Evolutionary conservation across 2,888 invertebrate species (phyloP).

Genomic region (Leptinotarsa haldemani): DNA sequence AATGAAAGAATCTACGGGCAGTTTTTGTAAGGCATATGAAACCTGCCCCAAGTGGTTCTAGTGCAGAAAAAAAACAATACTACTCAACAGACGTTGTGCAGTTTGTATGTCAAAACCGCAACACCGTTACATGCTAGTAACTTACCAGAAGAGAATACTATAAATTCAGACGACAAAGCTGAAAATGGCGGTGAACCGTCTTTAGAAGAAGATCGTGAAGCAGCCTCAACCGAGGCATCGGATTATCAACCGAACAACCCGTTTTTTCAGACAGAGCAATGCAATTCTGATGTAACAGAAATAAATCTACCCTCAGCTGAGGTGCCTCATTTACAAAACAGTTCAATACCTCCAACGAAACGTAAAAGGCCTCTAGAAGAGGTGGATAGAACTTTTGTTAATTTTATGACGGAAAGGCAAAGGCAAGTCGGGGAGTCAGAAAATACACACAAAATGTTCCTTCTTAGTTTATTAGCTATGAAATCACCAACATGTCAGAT

Average conservation of each 20-base stretch:
- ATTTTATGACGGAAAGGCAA: slow-evolving; percentile 23
- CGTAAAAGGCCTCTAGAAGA: slow-evolving; percentile 23
- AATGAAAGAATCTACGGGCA: slow-evolving; percentile 32
- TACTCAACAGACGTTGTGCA: slow-evolving; percentile 34
- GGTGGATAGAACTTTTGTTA: slow-evolving; percentile 23
- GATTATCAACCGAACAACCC: slow-evolving; percentile 24
- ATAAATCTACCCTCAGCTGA: slow-evolving; percentile 11
- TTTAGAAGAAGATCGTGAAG: slow-evolving; percentile 13
- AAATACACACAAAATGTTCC: slow-evolving; percentile 24
- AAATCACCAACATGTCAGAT: slow-evolving; percentile 24
- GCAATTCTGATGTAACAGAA: neutral
- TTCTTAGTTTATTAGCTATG: slow-evolving; percentile 23
- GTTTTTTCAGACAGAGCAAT: slow-evolving; percentile 16
- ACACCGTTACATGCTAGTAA: no score
- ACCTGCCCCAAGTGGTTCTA: slow-evolving; percentile 26
- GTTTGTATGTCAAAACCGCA: slow-evolving; percentile 29
- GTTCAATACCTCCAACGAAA: slow-evolving; percentile 6
- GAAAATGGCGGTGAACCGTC: neutral
- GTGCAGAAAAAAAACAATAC: slow-evolving; percentile 24
- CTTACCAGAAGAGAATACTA: no score
- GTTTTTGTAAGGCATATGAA: slow-evolving; percentile 32
- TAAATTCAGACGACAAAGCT: no score
- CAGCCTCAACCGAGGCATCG: slow-evolving; percentile 5
- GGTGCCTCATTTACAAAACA: neutral
- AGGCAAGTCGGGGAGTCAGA: slow-evolving; percentile 8